Percentiles rank a stretch among this genome's conserved stretches.
phyloP scores from a whole-genome alignment of 2,888 invertebrate genomes.

The Patella caerulea region DNA sequence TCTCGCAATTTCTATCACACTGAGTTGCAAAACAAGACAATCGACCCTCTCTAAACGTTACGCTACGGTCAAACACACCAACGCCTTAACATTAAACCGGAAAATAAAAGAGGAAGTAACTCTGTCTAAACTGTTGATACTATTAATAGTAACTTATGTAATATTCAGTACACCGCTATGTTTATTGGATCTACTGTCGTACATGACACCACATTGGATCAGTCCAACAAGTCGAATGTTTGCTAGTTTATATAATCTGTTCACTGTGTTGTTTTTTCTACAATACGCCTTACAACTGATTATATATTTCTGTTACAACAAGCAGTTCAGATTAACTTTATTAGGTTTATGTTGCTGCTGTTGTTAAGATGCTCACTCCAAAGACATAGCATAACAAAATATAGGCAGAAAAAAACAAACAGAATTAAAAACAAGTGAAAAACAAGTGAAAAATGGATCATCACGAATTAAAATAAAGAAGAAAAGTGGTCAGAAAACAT shows the following conservation, averaged over 20 bases:
- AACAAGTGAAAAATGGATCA: too few relatives aligned
- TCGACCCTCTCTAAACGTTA: conserved; percentile 51
- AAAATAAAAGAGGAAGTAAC: conserved; percentile 61
- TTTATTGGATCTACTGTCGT: conserved; percentile 53
- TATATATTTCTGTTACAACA: conserved; percentile 66
- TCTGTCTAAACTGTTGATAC: conserved; percentile 57
- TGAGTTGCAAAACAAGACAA: conserved; percentile 52
- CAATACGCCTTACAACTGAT: conserved; percentile 63
- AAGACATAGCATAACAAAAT: not conserved
- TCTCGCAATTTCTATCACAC: conserved; percentile 51
- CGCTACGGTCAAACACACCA: conserved; percentile 53
- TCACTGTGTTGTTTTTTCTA: conserved; percentile 62
- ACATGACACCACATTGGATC: conserved; percentile 45
- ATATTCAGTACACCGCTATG: conserved; percentile 61
- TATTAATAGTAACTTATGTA: conserved; percentile 59
- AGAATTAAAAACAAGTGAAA: too few relatives aligned
- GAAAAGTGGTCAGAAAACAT: too few relatives aligned
- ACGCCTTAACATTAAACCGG: conserved; percentile 54
- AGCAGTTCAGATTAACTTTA: conserved; percentile 62
- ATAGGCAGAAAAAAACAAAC: too few relatives aligned
- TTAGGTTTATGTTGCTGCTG: conserved; percentile 63
- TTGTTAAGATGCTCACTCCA: conserved; percentile 38
- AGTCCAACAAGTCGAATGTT: conserved; percentile 46
- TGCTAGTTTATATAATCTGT: conserved; percentile 57
- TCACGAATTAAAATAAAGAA: too few relatives aligned